Evolutionary conservation across 2,797 vertebrate genomes (phyloP).

Genomic region (Enteromius paludinosus): DNA sequence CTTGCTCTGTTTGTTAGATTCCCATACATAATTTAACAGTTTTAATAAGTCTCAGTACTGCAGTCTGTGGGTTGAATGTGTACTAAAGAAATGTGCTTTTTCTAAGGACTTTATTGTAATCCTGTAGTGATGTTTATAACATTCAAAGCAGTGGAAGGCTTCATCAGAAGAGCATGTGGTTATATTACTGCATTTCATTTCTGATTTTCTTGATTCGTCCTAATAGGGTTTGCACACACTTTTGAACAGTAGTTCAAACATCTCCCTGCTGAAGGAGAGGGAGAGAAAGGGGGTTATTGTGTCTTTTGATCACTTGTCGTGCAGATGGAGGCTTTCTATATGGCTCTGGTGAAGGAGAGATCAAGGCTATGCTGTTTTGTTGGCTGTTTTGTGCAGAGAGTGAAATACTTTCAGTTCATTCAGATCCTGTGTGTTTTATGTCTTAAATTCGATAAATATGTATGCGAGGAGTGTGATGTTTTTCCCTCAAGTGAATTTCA

Average conservation of each 20-base stretch:
- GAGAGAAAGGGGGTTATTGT: slow-evolving; percentile 23
- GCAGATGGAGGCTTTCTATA: slow-evolving; percentile 11
- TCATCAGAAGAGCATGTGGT: not conserved
- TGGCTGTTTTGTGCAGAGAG: not conserved
- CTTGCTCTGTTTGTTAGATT: slow-evolving; percentile 23
- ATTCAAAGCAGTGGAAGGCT: slow-evolving; percentile 10
- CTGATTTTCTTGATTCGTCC: slow-evolving; percentile 29
- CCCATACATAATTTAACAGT: not conserved
- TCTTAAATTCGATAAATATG: not conserved
- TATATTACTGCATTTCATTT: slow-evolving; percentile 13
- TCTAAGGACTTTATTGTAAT: slow-evolving; percentile 2
- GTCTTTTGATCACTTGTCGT: slow-evolving; percentile 30
- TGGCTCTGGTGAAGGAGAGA: slow-evolving; percentile 15
- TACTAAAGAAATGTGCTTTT: not conserved
- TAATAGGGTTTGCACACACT: slow-evolving; percentile 22
- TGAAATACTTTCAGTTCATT: slow-evolving; percentile 1
- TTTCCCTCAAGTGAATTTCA: not conserved
- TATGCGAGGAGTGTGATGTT: not conserved
- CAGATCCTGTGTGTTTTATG: not conserved
- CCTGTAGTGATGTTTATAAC: not conserved
- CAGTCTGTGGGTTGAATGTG: not conserved
- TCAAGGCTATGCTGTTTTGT: slow-evolving; percentile 21
- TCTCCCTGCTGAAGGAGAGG: slow-evolving; percentile 32
- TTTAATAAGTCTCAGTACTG: not conserved
- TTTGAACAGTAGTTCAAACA: slow-evolving; percentile 24